Evolutionary conservation across 92 coral and sea anemone species (phyloP).

Genomic region (Micromussa lordhowensis): DNA sequence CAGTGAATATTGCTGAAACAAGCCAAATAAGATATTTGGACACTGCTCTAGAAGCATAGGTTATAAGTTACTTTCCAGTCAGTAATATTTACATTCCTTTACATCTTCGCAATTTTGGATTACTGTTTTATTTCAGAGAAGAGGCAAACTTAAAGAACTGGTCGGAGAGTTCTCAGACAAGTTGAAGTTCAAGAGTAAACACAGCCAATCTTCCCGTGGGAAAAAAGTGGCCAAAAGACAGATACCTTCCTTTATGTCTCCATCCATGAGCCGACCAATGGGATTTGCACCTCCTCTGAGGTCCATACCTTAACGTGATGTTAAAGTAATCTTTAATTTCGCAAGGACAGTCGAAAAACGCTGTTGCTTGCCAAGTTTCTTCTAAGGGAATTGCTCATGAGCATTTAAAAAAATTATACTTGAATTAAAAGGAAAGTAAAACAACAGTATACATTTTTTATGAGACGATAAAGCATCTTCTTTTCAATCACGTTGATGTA

Average conservation of each 20-base stretch:
- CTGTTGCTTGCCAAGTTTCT: not conserved
- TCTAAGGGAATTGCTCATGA: not conserved
- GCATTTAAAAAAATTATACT: not conserved
- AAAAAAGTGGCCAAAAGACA: constrained; percentile 28
- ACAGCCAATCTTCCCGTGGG: not conserved
- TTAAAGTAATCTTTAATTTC: not conserved
- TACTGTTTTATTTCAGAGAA: constrained; percentile 11
- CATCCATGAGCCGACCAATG: constrained; percentile 36
- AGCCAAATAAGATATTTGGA: too few species aligned
- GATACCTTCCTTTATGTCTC: constrained; percentile 36
- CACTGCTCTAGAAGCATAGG: too few species aligned
- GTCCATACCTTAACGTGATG: constrained; percentile 7
- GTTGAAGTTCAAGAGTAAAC: constrained; percentile 16
- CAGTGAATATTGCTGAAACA: too few species aligned
- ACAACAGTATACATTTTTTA: not conserved
- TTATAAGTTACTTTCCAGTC: not conserved
- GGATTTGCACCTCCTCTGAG: constrained; percentile 33
- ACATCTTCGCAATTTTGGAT: not conserved
- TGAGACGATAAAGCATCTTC: not conserved
- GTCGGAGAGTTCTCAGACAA: constrained; percentile 35
- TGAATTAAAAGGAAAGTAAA: not conserved
- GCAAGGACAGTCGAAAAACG: not conserved
- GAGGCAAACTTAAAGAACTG: constrained; percentile 24
- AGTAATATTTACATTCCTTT: not conserved
- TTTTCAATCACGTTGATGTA: constrained; percentile 25